Evolutionary conservation across 2,888 invertebrate species (phyloP).

Genomic region (Allygus modestus): DNA sequence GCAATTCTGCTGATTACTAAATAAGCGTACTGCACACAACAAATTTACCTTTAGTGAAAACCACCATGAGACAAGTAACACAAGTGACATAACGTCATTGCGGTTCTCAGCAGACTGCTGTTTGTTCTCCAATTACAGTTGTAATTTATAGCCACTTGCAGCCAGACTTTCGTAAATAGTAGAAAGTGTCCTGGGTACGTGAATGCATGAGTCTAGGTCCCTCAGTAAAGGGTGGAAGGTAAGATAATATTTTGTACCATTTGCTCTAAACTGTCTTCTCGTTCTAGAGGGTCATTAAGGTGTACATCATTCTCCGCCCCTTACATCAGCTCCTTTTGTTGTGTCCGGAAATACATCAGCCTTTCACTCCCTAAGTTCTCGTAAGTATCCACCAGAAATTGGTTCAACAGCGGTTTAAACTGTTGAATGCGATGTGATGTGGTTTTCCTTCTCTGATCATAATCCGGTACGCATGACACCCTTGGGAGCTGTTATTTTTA

Average conservation of each 20-base stretch:
- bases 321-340: neutral
- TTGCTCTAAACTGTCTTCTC: neutral
- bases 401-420: neutral
- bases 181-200: neutral
- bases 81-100: slow-evolving; percentile 65
- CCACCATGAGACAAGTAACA: slow-evolving; percentile 62
- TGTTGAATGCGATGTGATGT: neutral
- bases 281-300: neutral
- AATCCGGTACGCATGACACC: neutral
- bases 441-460: neutral
- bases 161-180: neutral
- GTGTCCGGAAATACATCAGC: neutral
- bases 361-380: slow-evolving; percentile 62
- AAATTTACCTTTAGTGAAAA: slow-evolving; percentile 59
- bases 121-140: slow-evolving; percentile 51
- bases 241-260: neutral
- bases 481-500: neutral
- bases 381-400: neutral
- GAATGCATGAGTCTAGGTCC: neutral
- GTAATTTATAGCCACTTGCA: slow-evolving; percentile 70
- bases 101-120: slow-evolving; percentile 65
- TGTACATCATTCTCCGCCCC: neutral
- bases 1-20: slow-evolving; percentile 70
- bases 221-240: neutral
- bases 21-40: slow-evolving; percentile 67